Base-by-base conservation (phyloP, 1,140 invertebrate species). In the Thereuonema tuberculata region DNA sequence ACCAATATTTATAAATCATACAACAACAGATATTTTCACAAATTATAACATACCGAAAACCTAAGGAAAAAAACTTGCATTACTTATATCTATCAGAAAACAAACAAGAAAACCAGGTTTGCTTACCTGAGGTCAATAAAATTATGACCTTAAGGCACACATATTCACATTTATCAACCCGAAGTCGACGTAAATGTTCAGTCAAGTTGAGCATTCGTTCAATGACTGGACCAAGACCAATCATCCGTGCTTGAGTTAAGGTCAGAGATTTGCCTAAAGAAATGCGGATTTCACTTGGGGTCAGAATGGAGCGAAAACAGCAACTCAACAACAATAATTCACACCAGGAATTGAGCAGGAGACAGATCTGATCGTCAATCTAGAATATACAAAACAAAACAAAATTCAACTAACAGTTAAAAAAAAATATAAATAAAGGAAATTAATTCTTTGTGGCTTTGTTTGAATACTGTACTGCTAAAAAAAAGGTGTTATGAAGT, bases 341-440 rank as follows among this genome's bases (percentile, higher is more conserved):
- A 74, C 92, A 95, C 93, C 93, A 98, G 47, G 92, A 93, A 74
- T 97, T 97, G 66, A 97, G 94, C 43, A 98, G 80, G 64, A 98
- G 75, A 68, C 91, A 87, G 62, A 95, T 97, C 76, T 97, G 93
- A 78, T 98, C 93, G 75, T 95, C 91, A 68, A 93, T 92, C 86
- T 89, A n/a, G n/a, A n/a, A n/a, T n/a, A n/a, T n/a, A n/a, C n/a
- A n/a, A n/a, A n/a, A n/a, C n/a, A n/a, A n/a, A n/a, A n/a, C n/a
- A n/a, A n/a, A n/a, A n/a, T n/a, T n/a, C n/a, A n/a, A n/a, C n/a
- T n/a, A n/a, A n/a, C n/a, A n/a, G n/a, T n/a, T n/a, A n/a, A n/a
- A n/a, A n/a, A n/a, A n/a, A n/a, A n/a, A n/a, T n/a, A n/a, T n/a
- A n/a, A n/a, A n/a, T n/a, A n/a, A n/a, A n/a, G n/a, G n/a, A n/a